Evolutionary conservation across 1,140 invertebrate species (phyloP).

Genomic region (Notospermus geniculatus): DNA sequence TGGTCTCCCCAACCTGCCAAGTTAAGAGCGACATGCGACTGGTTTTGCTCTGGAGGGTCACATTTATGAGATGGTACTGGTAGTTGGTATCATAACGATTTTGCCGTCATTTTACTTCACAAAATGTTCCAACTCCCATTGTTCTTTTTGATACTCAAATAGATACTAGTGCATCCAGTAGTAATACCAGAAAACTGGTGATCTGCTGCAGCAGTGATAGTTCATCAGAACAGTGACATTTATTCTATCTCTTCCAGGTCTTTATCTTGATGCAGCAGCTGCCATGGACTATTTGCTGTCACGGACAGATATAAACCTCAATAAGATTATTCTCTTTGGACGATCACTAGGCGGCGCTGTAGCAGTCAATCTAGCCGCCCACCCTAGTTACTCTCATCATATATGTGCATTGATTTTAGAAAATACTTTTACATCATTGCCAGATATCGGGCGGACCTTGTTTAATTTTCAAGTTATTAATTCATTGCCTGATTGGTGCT

Average conservation of each 20-base stretch:
- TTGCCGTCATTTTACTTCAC: too few relatives aligned
- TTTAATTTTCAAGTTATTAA: constrained; percentile 33
- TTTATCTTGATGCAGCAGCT: constrained; percentile 84
- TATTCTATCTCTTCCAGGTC: constrained; percentile 51
- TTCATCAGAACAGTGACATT: too few relatives aligned
- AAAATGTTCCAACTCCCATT: too few relatives aligned
- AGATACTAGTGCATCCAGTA: too few relatives aligned
- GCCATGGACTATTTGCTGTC: constrained; percentile 80
- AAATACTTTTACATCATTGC: constrained; percentile 93
- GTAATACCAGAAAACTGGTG: too few relatives aligned
- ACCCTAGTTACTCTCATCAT: constrained; percentile 61
- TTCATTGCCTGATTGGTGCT: constrained; percentile 37
- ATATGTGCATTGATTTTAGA: constrained; percentile 86
- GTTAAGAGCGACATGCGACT: too few relatives aligned
- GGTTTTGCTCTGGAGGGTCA: too few relatives aligned
- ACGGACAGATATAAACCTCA: constrained; percentile 77
- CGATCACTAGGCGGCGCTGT: constrained; percentile 85
- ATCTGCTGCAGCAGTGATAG: too few relatives aligned
- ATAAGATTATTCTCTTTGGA: constrained; percentile 88
- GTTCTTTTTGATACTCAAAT: too few relatives aligned
- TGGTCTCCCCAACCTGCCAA: too few relatives aligned
- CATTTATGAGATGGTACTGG: too few relatives aligned
- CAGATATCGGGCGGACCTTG: constrained; percentile 70
- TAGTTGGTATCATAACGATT: too few relatives aligned
- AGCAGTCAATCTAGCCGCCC: constrained; percentile 77